Evolutionary conservation across 2,113 vertebrate species (phyloP), one percentile per base, ranked within the genome.

Genomic region (Salvator merianae): DNA sequence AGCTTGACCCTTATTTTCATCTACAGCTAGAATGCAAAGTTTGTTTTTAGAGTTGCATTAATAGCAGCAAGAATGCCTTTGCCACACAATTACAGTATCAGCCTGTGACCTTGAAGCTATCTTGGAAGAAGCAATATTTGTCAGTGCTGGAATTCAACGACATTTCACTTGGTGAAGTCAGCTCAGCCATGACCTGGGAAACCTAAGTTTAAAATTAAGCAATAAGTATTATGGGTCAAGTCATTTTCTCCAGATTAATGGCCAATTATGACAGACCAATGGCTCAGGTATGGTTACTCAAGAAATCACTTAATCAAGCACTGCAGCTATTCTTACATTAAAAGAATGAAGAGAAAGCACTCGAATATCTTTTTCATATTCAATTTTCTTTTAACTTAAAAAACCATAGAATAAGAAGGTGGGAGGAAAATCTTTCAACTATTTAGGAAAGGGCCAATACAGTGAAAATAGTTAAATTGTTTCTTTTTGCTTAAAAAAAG

Each of bases 231-330:
- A 82, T 92, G 68, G 80, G 38, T 72, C 83, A 74, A 82, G 85
- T 89, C 83, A 95, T 90, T 94, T 95, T 91, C 91, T 93, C 88
- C 53, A 88, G 83, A 92, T 93, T 93, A 93, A 93, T 92, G 91
- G 91, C 90, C 0, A 0, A 81, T 81, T 88, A 76, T 82, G 83
- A 91, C 70, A 94, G 55, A 83, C 28, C 53, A 66, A 91, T 76
- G 83, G 62, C 72, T 78, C 87, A 30, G 83, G 91, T 89, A 90
- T 93, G 90, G 90, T 95, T 95, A 89, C 87, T 72, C 53, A 59
- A 89, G 82, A 89, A 94, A 92, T 94, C 93, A 93, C 93, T 91
- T 93, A 85, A 88, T 88, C 83, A 94, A 90, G 91, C 94, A 86
- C 80, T 30, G 62, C 71, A 84, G 86, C 71, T 83, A 81, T 75